phyloP scores from a whole-genome alignment of 2,797 vertebrate genomes.

The Hypotaenidia philippensis region DNA sequence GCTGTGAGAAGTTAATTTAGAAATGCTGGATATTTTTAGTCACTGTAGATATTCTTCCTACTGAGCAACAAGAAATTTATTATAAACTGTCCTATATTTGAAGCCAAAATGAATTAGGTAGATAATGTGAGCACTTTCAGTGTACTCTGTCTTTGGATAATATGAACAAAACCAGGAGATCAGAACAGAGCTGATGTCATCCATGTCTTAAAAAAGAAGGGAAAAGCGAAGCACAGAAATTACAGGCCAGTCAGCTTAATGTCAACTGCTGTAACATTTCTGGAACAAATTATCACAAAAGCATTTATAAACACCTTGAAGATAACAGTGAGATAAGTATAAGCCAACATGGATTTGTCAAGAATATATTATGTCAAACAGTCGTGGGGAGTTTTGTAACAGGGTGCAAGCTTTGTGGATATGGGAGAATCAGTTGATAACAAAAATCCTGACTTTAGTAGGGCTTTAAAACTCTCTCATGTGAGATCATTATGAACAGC shows the following conservation, averaged over 20 bases:
- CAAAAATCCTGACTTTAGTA: background rate
- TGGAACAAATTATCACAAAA: slow-evolving; percentile 25
- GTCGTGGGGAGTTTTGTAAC: background rate
- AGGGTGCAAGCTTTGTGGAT: background rate
- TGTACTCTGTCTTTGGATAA: background rate
- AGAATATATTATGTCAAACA: slow-evolving; percentile 2
- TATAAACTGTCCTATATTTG: background rate
- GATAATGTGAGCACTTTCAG: background rate
- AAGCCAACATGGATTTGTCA: slow-evolving; percentile 6
- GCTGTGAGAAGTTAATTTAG: background rate
- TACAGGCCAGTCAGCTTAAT: slow-evolving; percentile 45
- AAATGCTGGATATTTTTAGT: background rate
- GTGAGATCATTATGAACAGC: background rate
- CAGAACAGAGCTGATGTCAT: background rate
- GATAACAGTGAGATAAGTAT: slow-evolving; percentile 13
- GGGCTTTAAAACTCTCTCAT: background rate
- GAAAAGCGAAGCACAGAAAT: background rate
- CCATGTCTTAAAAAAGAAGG: background rate
- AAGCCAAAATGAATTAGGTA: background rate
- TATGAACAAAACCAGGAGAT: background rate
- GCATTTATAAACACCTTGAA: slow-evolving; percentile 11
- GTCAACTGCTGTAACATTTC: slow-evolving; percentile 13
- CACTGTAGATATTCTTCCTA: background rate
- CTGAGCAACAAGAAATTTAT: background rate
- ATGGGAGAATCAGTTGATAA: background rate